phyloP scores from a whole-genome alignment of 2,113 vertebrate species.

The Puntigrus tetrazona region DNA sequence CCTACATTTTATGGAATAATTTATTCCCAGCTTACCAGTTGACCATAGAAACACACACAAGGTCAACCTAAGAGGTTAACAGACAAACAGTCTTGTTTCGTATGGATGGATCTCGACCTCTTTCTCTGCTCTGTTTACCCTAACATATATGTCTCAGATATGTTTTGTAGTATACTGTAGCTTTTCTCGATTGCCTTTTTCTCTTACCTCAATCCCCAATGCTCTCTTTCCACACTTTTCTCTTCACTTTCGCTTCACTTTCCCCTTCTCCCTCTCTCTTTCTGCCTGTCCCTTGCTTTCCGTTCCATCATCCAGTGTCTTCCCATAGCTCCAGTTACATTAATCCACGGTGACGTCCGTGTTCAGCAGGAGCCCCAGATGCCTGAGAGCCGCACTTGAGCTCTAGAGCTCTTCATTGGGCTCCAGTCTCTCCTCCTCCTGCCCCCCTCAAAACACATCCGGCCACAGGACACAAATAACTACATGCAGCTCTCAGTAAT shows the following conservation, averaged over 20 bases:
- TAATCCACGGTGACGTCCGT: conserved; percentile 16
- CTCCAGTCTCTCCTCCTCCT: conserved; percentile 28
- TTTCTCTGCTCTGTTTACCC: neutral
- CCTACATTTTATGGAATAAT: neutral
- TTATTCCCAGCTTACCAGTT: neutral
- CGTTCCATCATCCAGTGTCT: conserved; percentile 36
- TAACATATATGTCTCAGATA: neutral
- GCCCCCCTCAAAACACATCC: conserved; percentile 70
- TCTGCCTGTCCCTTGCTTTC: conserved; percentile 21
- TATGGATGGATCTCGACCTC: neutral
- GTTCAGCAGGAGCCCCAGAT: conserved; percentile 35
- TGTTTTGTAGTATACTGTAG: neutral
- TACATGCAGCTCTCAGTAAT: conserved; percentile 74
- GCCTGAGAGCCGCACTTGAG: conserved; percentile 9
- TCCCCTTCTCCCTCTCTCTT: neutral
- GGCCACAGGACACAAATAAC: conserved; percentile 79
- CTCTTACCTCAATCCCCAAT: neutral
- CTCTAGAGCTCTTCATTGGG: conserved; percentile 23
- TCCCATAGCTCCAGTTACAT: conserved; percentile 25
- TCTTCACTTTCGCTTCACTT: neutral
- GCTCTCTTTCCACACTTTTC: conserved; percentile 9
- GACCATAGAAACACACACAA: neutral
- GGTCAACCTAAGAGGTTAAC: neutral
- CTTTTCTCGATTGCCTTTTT: neutral
- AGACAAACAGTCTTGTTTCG: neutral